Evolutionary conservation across 35 echinoderm and acorn worm species (phyloP).

Genomic region (Hemicentrotus pulcherrimus): DNA sequence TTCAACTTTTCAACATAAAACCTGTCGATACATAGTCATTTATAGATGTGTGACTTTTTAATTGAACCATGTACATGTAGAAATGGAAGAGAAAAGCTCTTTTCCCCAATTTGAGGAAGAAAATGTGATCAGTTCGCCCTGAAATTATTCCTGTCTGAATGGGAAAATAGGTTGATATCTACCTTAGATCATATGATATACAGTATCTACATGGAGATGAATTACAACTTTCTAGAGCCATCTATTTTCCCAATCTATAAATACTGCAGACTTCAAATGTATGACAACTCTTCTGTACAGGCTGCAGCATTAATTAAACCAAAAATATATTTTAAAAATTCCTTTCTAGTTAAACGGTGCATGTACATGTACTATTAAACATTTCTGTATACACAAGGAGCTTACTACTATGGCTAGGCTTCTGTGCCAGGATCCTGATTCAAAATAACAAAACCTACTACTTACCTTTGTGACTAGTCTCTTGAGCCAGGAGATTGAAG

Average conservation of each 20-base stretch:
- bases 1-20: too few relatives aligned
- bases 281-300: not conserved
- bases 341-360: not conserved
- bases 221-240: too few relatives aligned
- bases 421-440: not conserved
- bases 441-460: not conserved
- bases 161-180: not conserved
- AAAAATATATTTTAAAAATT: not conserved
- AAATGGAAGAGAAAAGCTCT: too few relatives aligned
- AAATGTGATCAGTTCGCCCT: too few relatives aligned
- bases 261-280: not conserved
- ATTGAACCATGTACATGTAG: too few relatives aligned
- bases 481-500: conserved; percentile 7
- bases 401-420: not conserved
- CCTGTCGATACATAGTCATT: too few relatives aligned
- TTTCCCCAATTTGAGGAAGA: too few relatives aligned
- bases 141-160: not conserved
- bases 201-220: too few relatives aligned
- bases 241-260: too few relatives aligned
- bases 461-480: conserved; percentile 25
- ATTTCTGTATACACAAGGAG: not conserved
- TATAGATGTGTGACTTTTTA: too few relatives aligned
- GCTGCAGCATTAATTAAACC: not conserved
- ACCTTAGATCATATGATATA: not conserved
- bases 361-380: not conserved